Evolutionary conservation across 1,140 invertebrate genomes (phyloP), one percentile per base, ranked within the genome.

Genomic region (Bilobella aurantiaca): DNA sequence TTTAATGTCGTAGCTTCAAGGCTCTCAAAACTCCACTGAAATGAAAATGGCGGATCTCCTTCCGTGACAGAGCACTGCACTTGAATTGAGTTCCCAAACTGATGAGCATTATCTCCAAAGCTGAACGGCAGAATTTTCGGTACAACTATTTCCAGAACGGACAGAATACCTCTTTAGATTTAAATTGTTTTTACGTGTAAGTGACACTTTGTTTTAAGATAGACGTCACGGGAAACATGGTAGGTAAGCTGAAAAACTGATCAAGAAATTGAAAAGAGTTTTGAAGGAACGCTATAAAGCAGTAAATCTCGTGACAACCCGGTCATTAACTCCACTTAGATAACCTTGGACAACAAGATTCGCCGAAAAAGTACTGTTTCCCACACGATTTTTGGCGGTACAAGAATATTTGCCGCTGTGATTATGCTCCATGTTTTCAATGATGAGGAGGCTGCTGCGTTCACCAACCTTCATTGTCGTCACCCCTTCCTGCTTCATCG

Each of bases 381-480:
- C 87, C 27, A 88, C 90, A 63, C 78, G 79, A 75, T 89, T 89
- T 69, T 77, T 82, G 30, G 85, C 87, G 27, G 82, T 78, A 74
- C 87, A 89, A 32, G 84, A 84, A 73, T 88, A 89, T 76, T 86
- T 85, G 63, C 88, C 88, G 73, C 82, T 82, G 75, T 93, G 89
- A 58, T 82, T 80, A 49, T 85, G 86, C 62, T 82, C 81, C 21
- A 88, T 86, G 67, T 84, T 84, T 73, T 88, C 85, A 72, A 92
- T 89, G 63, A 85, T 86, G 67, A 92, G 78, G 60, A 87, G 82
- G 71, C 86, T 89, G 47, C 84, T 81, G 74, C 78, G 79, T 53
- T 77, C 61, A 32, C 73, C 74, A 21, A 74, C n/a, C 71, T 78
- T 77, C 69, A 76, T 75, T 37, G 78, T 74, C 3, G 65, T 66